Evolutionary conservation across 2,888 invertebrate species (phyloP), one percentile per base, ranked within the genome.

Genomic region (Platycheirus rosarum): DNA sequence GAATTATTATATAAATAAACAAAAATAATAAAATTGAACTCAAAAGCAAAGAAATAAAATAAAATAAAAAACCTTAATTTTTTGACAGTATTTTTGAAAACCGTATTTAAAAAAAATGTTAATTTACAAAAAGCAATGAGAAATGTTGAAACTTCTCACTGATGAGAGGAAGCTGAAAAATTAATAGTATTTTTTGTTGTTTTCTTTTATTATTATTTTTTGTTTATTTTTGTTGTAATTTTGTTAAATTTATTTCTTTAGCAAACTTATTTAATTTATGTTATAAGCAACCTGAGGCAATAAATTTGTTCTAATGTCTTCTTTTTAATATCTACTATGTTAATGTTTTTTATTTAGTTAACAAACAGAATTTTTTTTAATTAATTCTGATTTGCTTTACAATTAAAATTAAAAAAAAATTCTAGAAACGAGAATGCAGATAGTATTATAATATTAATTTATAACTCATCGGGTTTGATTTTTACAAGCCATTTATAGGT

Each of bases 401-500:
- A 55, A 68, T n/a, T 42, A 20, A 18, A 44, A 16, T 2, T 11
- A 26, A 40, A 11, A 16, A 49, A 18, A 49, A 46, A 70, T 65
- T 49, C 63, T 16, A 13, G 65, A 48, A 44, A 70, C 37, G 26
- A n/a, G n/a, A 80, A 63, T 79, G 44, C 75, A 70, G 16, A 76
- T 80, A 76, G 80, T 80, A 80, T 80, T 80, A 71, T 76, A 62
- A 66, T 73, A 62, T 73, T 76, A 76, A 63, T 23, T 57, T 53
- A 53, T 71, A 71, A 76, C 76, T 63, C 55, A 82, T 76, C 76
- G 69, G 77, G 82, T 75, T 82, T 82, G 82, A 82, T 82, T 82
- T 80, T 82, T 82, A 77, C 82, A 82, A 82, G 77, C 82, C 77
- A 48, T 32, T 46, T 68, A 51, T 71, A 63, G 63, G 44, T 63